These are phyloP conservation scores for Ornithorhynchus anatinus DNA, from an alignment of 2,113 vertebrate genomes.

Conservation along the genomic window DNA sequence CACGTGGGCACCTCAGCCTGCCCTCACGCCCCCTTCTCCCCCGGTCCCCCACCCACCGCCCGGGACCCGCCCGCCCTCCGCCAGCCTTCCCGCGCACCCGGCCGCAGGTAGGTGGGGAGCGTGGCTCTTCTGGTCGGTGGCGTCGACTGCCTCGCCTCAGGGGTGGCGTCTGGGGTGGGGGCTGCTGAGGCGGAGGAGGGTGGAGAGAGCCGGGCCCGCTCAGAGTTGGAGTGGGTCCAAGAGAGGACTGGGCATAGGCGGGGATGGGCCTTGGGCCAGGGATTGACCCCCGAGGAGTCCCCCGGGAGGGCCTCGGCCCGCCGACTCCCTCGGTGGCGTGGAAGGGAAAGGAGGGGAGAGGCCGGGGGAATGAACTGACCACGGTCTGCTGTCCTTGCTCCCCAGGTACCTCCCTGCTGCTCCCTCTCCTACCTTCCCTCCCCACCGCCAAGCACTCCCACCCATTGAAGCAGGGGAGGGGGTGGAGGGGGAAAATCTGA, in stretches of 20 bases:
- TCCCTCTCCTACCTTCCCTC: neutral
- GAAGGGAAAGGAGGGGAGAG: neutral
- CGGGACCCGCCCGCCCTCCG: neutral
- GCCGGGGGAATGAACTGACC: too few species aligned
- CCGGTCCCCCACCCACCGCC: neutral
- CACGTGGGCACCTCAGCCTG: too few species aligned
- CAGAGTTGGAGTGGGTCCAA: neutral
- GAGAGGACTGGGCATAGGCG: too few species aligned
- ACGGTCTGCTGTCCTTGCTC: neutral
- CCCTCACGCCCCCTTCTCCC: neutral
- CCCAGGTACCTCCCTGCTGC: too few species aligned
- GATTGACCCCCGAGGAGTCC: neutral
- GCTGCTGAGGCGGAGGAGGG: neutral
- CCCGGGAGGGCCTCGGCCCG: neutral
- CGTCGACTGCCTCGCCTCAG: too few species aligned
- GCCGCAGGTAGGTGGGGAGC: neutral
- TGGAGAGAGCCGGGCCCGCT: neutral
- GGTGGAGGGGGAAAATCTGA: too few species aligned
- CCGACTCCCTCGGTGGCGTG: accelerated
- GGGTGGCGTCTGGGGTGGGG: too few species aligned
- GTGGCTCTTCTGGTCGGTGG: neutral
- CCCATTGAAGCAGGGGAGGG: neutral
- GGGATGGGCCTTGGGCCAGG: neutral
- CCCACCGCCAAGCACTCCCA: neutral
- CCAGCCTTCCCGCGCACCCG: too few species aligned